These are phyloP conservation scores for Chelonus formosanus DNA, from an alignment of 2,888 invertebrate genomes.

Conservation along the genomic window DNA sequence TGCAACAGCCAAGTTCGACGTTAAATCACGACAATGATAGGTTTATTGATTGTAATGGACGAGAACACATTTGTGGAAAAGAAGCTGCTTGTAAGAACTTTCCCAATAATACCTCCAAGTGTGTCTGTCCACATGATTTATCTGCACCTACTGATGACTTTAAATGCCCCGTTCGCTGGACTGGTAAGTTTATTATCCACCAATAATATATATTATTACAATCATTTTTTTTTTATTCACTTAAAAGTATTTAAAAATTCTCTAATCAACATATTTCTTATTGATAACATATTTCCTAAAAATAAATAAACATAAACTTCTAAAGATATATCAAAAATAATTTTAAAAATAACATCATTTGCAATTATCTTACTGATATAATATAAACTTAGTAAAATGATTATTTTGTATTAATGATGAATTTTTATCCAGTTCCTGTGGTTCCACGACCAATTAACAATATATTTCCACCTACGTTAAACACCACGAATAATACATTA, in stretches of 20 bases:
- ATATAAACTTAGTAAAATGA: no score
- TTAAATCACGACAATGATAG: conserved; percentile 21
- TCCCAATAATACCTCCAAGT: conserved; percentile 68
- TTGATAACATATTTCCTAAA: no score
- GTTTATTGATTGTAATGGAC: conserved; percentile 52
- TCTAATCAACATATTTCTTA: no score
- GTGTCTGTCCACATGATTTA: conserved; percentile 75
- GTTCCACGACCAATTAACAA: conserved; percentile 71
- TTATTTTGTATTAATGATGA: conserved; percentile 18
- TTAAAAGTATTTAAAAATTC: no score
- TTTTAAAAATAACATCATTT: no score
- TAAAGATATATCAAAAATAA: no score
- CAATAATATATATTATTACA: no score
- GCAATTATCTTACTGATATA: not conserved
- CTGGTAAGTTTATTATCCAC: conserved; percentile 64
- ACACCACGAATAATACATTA: conserved; percentile 57
- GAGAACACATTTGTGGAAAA: conserved; percentile 69
- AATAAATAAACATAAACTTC: no score
- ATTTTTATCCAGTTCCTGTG: conserved; percentile 67
- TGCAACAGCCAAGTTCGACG: conserved; percentile 34
- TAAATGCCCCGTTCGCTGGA: conserved; percentile 71
- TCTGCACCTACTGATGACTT: conserved; percentile 71
- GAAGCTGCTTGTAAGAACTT: conserved; percentile 72
- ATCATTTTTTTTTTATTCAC: not conserved
- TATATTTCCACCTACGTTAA: conserved; percentile 67